Evolutionary conservation across 2,797 vertebrate species (phyloP).

Genomic region (Trematomus bernacchii): DNA sequence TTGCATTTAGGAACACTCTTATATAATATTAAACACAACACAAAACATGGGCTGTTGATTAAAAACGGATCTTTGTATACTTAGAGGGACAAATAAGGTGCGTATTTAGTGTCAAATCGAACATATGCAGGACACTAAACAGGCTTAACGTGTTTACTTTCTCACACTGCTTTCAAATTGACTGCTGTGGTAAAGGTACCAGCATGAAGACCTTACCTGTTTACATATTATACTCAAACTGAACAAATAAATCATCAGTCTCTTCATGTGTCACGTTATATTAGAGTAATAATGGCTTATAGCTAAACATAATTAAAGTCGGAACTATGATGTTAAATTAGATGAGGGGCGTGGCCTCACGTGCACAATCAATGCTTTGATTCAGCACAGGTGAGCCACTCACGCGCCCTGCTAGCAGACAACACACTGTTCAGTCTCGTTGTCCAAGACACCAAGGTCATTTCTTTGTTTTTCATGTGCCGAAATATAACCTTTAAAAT

Average conservation of each 20-base stretch:
- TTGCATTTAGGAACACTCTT: background rate
- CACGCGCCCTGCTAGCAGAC: conserved; percentile 7
- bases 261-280: background rate
- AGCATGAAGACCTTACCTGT: background rate
- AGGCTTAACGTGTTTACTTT: background rate
- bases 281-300: background rate
- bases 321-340: background rate
- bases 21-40: background rate
- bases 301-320: background rate
- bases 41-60: background rate
- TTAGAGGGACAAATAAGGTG: background rate
- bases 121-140: background rate
- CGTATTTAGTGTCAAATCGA: background rate
- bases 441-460: conserved; percentile 12
- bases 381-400: conserved; percentile 52
- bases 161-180: background rate
- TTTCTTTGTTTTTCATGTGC: background rate
- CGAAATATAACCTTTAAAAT: background rate
- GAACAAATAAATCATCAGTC: background rate
- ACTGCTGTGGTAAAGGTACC: background rate
- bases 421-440: background rate
- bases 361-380: conserved; percentile 15
- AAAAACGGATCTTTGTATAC: background rate
- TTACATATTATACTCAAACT: background rate
- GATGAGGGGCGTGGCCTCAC: conserved; percentile 51